phyloP scores from a whole-genome alignment of 92 coral and sea anemone genomes.

The Zoanthus solanderi region DNA sequence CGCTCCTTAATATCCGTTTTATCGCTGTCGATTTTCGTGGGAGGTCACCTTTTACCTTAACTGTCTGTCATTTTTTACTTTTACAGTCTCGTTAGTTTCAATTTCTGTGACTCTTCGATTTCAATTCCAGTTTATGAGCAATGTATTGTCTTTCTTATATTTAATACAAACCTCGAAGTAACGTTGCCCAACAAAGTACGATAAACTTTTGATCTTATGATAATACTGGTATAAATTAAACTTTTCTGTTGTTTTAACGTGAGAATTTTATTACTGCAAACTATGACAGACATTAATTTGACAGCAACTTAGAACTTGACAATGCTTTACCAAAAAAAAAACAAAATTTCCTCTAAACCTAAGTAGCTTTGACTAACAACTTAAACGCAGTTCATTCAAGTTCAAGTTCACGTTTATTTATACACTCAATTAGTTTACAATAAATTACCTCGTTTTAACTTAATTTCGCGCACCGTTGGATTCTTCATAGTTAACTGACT shows the following conservation, averaged over 20 bases:
- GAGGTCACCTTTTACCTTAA: slow-evolving; percentile 17
- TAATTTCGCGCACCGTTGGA: neutral
- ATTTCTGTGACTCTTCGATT: neutral
- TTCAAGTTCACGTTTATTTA: neutral
- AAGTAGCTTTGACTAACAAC: neutral
- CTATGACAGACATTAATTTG: neutral
- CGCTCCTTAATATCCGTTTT: neutral
- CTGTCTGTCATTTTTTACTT: slow-evolving; percentile 7
- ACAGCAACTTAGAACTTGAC: neutral
- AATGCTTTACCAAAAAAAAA: neutral
- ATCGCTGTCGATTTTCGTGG: slow-evolving; percentile 10
- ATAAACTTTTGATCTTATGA: neutral
- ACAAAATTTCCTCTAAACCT: neutral
- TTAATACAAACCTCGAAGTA: neutral
- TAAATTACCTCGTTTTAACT: neutral
- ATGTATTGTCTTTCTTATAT: neutral
- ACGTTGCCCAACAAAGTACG: neutral
- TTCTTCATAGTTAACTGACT: neutral
- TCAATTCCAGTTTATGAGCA: neutral
- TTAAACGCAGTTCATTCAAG: neutral
- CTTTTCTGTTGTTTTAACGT: neutral
- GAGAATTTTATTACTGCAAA: neutral
- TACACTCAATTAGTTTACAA: neutral
- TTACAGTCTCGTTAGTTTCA: neutral
- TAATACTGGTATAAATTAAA: neutral